Evolutionary conservation across 2,797 vertebrate species (phyloP).

Genomic region (Myripristis murdjan): DNA sequence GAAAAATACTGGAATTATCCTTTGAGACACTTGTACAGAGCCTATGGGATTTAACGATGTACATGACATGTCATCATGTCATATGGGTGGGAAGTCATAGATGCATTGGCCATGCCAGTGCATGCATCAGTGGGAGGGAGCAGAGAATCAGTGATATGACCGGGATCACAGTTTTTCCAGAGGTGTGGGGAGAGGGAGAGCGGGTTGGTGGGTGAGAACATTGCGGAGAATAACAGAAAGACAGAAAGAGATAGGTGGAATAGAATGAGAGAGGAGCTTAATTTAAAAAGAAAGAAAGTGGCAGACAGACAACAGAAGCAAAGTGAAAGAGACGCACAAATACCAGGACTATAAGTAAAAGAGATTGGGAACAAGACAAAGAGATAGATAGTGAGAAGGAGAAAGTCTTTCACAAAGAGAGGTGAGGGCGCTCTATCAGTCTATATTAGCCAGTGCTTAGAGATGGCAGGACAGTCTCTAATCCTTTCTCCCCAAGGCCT

Average conservation of each 20-base stretch:
- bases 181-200: background rate
- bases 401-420: constrained; percentile 4
- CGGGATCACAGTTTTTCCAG: background rate
- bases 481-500: constrained; percentile 69
- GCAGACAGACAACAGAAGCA: background rate
- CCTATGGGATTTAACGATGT: constrained; percentile 5
- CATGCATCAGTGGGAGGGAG: constrained; percentile 5
- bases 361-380: constrained; percentile 9
- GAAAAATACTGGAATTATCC: too few relatives aligned
- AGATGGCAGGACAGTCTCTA: constrained; percentile 61
- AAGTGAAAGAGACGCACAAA: background rate
- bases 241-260: constrained; percentile 9
- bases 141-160: background rate
- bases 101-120: constrained; percentile 11
- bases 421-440: constrained; percentile 47
- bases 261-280: background rate
- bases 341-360: constrained; percentile 1
- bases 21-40: constrained; percentile 10
- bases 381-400: background rate
- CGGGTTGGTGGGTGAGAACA: background rate
- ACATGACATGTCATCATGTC: constrained; percentile 5
- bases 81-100: constrained; percentile 12
- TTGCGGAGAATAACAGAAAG: background rate
- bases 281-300: constrained; percentile 1
- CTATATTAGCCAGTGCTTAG: constrained; percentile 60